A percentile compares a stretch with the other conserved stretches of the same genome.
Conservation (phyloP, 2,888 invertebrate genomes). For the Harpalus rubripes region DNA sequence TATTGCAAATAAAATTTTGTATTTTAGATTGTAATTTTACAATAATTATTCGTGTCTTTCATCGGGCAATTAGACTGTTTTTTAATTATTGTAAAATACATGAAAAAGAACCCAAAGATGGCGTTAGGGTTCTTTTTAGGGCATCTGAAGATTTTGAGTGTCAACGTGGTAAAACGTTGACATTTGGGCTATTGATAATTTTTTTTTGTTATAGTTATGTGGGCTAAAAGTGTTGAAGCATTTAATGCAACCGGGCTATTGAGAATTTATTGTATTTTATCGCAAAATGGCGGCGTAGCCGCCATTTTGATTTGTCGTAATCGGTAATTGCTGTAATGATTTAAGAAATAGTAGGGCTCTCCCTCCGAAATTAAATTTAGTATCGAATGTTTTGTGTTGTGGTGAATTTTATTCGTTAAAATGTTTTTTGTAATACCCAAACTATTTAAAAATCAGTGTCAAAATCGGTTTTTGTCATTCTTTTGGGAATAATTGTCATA, state of each 20-base stretch:
- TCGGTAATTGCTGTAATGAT: conserved; percentile 68
- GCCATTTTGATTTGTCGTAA: conserved; percentile 69
- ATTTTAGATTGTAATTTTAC: conserved; percentile 76
- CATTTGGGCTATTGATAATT: conserved; percentile 76
- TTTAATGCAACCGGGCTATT: conserved; percentile 79
- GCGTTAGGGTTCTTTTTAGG: conserved; percentile 51
- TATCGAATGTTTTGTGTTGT: not conserved
- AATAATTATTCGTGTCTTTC: conserved; percentile 77
- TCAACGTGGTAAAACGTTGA: conserved; percentile 1
- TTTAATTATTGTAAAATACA: conserved; percentile 78
- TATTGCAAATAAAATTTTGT: conserved; percentile 77
- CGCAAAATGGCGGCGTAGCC: conserved; percentile 61
- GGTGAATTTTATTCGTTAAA: conserved; percentile 6
- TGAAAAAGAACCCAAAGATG: conserved; percentile 61
- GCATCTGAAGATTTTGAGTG: conserved; percentile 61
- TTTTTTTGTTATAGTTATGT: conserved; percentile 72
- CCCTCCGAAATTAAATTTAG: conserved; percentile 26
- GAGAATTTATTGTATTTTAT: conserved; percentile 72
- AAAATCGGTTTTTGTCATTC: conserved; percentile 73
- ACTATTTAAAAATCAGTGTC: conserved; percentile 62
- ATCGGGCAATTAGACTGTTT: conserved; percentile 77
- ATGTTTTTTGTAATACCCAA: conserved; percentile 48
- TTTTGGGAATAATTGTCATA: conserved; percentile 76
- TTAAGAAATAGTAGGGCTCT: conserved; percentile 38
- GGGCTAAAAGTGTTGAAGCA: conserved; percentile 78